These are phyloP conservation scores for Paratilapia polleni DNA, from an alignment of 2,113 vertebrate genomes.

Conservation along the genomic window DNA sequence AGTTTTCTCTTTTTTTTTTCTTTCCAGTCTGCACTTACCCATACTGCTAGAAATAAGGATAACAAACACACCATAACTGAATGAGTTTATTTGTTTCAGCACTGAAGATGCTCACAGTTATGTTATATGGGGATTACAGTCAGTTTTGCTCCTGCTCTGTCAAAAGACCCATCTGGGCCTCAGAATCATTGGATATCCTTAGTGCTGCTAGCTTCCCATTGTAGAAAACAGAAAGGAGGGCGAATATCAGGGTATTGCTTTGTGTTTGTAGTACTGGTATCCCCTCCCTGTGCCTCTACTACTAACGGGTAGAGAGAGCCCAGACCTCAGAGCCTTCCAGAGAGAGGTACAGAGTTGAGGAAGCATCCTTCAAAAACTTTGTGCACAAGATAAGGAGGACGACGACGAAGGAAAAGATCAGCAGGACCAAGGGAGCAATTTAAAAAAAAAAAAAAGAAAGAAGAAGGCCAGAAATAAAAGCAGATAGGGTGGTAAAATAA, in stretches of 20 bases:
- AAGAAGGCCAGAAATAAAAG: constrained; percentile 61
- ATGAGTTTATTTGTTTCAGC: constrained; percentile 96
- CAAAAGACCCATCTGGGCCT: constrained; percentile 58
- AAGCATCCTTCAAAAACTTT: constrained; percentile 84
- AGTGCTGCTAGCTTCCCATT: constrained; percentile 71
- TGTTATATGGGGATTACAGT: constrained; percentile 90
- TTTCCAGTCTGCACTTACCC: neutral
- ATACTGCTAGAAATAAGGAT: constrained; percentile 23
- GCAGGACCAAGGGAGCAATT: constrained; percentile 63
- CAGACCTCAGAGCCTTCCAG: constrained; percentile 77
- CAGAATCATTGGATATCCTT: constrained; percentile 58
- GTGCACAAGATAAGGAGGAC: constrained; percentile 79
- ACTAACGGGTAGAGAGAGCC: constrained; percentile 72
- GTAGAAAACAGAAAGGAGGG: constrained; percentile 73
- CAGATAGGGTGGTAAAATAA: constrained; percentile 26
- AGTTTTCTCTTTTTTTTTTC: fast-evolving
- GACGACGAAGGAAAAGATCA: constrained; percentile 71
- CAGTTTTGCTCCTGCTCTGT: constrained; percentile 87
- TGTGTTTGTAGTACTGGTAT: constrained; percentile 84
- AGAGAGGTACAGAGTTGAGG: constrained; percentile 86
- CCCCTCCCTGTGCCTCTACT: constrained; percentile 82
- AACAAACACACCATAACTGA: constrained; percentile 79
- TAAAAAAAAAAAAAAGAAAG: constrained; percentile 67
- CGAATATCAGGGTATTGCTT: constrained; percentile 89
- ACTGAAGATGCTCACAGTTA: constrained; percentile 96